These are phyloP conservation scores for Trichogramma pretiosum DNA, from an alignment of 1,140 invertebrate species.

Conservation along the genomic window DNA sequence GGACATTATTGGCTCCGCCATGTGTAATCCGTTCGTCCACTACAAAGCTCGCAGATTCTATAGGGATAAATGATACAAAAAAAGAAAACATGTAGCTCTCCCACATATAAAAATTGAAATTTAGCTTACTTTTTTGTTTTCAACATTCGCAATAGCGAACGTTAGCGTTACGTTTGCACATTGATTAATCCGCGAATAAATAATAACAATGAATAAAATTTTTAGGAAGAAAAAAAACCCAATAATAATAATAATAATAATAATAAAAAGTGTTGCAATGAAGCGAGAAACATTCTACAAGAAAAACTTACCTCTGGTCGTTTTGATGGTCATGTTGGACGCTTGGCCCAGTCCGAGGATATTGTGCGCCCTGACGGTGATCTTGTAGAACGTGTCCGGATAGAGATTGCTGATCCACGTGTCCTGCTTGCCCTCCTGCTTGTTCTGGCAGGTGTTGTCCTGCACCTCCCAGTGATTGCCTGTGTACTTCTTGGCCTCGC, in stretches of 20 bases:
- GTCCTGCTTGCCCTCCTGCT: slow-evolving; percentile 51
- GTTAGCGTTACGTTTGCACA: no score
- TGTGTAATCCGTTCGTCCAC: slow-evolving; percentile 36
- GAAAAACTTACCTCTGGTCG: slow-evolving; percentile 69
- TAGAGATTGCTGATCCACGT: slow-evolving; percentile 58
- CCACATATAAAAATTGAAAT: no score
- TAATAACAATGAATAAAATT: no score
- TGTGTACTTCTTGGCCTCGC: slow-evolving; percentile 52
- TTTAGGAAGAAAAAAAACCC: no score
- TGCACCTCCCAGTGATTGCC: slow-evolving; percentile 53
- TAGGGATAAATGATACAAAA: slow-evolving; percentile 9
- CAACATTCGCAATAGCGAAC: no score
- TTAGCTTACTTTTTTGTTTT: no score
- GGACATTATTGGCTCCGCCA: slow-evolving; percentile 38
- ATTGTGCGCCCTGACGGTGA: slow-evolving; percentile 78
- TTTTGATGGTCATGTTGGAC: slow-evolving; percentile 67
- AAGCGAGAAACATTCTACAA: background rate
- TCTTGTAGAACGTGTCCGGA: slow-evolving; percentile 70
- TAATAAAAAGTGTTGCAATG: background rate
- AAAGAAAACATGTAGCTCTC: no score
- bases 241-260: no score
- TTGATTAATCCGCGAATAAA: no score
- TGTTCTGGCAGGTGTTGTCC: slow-evolving; percentile 49
- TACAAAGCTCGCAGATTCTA: slow-evolving; percentile 37
- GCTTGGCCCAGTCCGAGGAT: slow-evolving; percentile 69